Base-by-base conservation (phyloP, 2,113 vertebrate genomes). In the Ochotona curzoniae region DNA sequence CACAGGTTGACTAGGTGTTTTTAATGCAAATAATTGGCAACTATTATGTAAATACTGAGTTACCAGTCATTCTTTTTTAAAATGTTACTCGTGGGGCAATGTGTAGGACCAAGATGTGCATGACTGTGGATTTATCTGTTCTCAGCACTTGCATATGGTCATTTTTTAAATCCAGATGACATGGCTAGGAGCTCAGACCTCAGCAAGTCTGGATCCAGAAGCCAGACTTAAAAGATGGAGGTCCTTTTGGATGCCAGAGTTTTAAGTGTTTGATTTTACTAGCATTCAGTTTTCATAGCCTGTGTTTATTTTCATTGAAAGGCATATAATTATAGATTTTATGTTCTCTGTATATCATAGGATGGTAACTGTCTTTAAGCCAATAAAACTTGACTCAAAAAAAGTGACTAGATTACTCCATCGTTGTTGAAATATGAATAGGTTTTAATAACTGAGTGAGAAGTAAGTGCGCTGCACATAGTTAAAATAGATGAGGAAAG, bases 281-380 rank as follows among this genome's bases (percentile, higher is more conserved):
- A 85, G 90, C 15, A 49, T 90, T 75, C 73, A 81, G 13, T 93
- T 89, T 91, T 81, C 57, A 74, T 83, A 79, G 38, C 78, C 66
- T 93, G 15, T 74, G 30, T 75, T 94, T 90, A 74, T 91, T 93
- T 95, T 51, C 86, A 94, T 35, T n/a, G 64, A 80, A 95, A 93
- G 20, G 69, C 30, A 8, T 89, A 47, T 85, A 90, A 88, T 95
- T 91, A 85, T 28, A 91, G n/a, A 89, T 73, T 95, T 93, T 80
- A 83, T 83, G 78, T 78, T 94, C 57, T 89, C n/a, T 76, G 15
- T 73, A 25, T 89, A 47, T 82, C 28, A 10, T 82, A 83, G 17
- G 15, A 91, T 88, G 66, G 67, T 74, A 93, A 70, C 60, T 89
- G 69, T 94, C 73, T 87, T 91, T 89, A 81, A 95, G 76, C 85